These are phyloP conservation scores for Digitonthophagus gazella DNA, from an alignment of 2,888 invertebrate species.

Conservation along the genomic window DNA sequence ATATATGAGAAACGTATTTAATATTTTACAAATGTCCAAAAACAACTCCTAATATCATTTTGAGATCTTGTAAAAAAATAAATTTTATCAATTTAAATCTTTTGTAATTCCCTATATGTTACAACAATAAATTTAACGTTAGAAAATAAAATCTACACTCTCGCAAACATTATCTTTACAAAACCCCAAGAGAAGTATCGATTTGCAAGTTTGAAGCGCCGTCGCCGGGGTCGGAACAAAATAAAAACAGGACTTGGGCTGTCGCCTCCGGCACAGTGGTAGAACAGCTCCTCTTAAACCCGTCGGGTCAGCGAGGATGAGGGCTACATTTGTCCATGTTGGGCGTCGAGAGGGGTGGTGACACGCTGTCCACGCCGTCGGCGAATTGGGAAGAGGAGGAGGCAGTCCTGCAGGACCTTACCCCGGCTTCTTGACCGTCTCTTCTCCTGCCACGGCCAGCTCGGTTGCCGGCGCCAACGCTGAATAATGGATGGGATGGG, in stretches of 20 bases:
- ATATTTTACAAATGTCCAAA: no score
- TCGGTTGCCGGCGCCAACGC: slow-evolving; percentile 22
- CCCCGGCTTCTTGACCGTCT: slow-evolving; percentile 42
- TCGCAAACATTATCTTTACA: background rate
- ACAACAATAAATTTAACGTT: no score
- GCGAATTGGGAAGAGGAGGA: slow-evolving; percentile 36
- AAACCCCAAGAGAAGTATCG: background rate
- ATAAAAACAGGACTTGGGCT: background rate
- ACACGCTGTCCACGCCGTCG: slow-evolving; percentile 43
- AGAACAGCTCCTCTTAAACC: slow-evolving; percentile 30
- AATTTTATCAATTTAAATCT: no score
- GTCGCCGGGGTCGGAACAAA: background rate
- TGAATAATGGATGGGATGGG: slow-evolving; percentile 50
- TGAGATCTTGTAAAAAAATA: no score
- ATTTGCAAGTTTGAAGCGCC: background rate
- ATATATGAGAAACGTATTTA: no score
- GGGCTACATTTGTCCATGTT: slow-evolving; percentile 47
- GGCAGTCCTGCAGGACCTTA: slow-evolving; percentile 45
- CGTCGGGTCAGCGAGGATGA: slow-evolving; percentile 44
- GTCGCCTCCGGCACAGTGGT: background rate
- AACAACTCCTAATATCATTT: no score
- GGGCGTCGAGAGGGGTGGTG: slow-evolving; percentile 37
- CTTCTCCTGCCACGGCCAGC: background rate
- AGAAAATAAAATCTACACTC: background rate
- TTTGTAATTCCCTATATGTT: no score